Conservation (phyloP, 2,113 vertebrate species). For the Entomyzon cyanotis region DNA sequence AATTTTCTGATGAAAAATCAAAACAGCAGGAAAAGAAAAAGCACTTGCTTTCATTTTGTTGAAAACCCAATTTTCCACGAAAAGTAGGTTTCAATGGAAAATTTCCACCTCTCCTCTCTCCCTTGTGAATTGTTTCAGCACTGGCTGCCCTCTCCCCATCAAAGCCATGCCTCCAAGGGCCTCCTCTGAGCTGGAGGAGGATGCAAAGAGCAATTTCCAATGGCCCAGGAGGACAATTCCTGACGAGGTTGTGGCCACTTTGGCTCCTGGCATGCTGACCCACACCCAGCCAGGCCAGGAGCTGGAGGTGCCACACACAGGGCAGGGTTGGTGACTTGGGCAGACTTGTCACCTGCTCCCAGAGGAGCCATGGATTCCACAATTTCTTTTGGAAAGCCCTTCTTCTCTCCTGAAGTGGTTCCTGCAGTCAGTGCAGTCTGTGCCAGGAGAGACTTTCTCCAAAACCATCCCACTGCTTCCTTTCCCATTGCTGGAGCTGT, state of each 20-base stretch:
- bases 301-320: neutral
- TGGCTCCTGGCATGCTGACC: neutral
- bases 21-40: neutral
- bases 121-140: neutral
- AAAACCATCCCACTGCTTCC: neutral
- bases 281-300: neutral
- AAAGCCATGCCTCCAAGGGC: neutral
- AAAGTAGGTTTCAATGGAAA: constrained; percentile 61
- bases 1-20: constrained; percentile 31
- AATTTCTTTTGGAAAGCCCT: fast-evolving
- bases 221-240: neutral
- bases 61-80: constrained; percentile 21
- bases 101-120: constrained; percentile 25
- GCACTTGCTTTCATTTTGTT: neutral
- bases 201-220: neutral
- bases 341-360: fast-evolving
- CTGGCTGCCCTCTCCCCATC: neutral
- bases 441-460: neutral
- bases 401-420: neutral
- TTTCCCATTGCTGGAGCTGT: fast-evolving
- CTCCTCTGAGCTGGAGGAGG: neutral
- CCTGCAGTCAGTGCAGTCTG: neutral
- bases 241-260: neutral
- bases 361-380: neutral
- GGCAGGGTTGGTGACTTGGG: neutral